Evolutionary conservation across 1,140 invertebrate genomes (phyloP), one percentile per base, ranked within the genome.

Genomic region (Temnothorax nylanderi): DNA sequence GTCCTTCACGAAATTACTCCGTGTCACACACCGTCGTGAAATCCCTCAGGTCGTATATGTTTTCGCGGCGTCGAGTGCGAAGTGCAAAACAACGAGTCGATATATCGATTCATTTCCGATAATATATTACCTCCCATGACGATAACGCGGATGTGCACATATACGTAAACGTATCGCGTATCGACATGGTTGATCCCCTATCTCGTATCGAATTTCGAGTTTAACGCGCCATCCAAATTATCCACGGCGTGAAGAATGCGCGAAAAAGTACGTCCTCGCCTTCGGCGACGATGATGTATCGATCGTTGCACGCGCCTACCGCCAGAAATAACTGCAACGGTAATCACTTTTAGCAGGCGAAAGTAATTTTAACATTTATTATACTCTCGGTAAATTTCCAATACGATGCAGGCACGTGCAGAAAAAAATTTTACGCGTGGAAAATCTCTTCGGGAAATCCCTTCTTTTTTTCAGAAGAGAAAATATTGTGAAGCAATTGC

Each of bases 31-130:
- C 58, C 60, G 47, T 82, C 86, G 54, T 34, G 21, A 76, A 90
- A 88, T 88, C 89, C 85, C 86, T 44, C 56, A 77, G 89, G 64
- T 82, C 77, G 56, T 69, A 54, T 88, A 88, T 26, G 76, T 90
- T 87, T 81, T 69, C 75, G 37, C 26, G 74, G 67, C 54, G 69
- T 67, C 75, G 32, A 78, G 56, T 75, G 58, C 74, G 72, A 76
- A 64, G 62, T 75, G 74, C 71, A 67, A 86, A 85, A 87, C 88
- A 85, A 81, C 88, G 71, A 89, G 86, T 90, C 89, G 86, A 88
- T 90, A 88, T 90, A 90, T 90, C 76, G 89, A 90, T 88, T 90
- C 75, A 90, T 90, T 90, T 90, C 89, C 89, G 88, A 90, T 90
- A 90, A 90, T 90, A 62, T 88, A 90, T 90, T 90, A 80, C 78